Percentiles rank a stretch among this genome's conserved stretches.
These are phyloP conservation scores for Isotomurus palustris DNA, from an alignment of 2,888 invertebrate genomes.

Conservation along the genomic window DNA sequence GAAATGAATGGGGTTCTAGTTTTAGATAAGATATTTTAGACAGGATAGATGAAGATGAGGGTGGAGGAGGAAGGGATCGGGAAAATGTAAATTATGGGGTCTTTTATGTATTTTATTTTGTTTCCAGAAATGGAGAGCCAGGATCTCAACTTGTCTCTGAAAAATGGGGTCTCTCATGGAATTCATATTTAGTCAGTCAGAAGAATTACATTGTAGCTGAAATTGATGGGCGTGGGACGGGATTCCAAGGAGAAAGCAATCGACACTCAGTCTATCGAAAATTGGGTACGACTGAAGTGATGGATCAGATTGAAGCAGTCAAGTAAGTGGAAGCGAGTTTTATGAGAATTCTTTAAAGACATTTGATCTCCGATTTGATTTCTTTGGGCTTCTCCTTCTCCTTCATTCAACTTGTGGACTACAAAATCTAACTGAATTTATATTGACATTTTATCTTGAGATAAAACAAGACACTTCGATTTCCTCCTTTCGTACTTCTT, in stretches of 20 bases:
- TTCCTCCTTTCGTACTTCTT: too few species aligned
- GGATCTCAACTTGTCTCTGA: conserved; percentile 80
- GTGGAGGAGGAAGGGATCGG: not conserved
- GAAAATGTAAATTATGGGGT: not conserved
- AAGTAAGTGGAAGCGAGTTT: too few species aligned
- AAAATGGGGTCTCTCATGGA: conserved; percentile 73
- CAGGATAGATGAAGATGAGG: not conserved
- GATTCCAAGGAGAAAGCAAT: conserved; percentile 71
- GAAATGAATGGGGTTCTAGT: not conserved
- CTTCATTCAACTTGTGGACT: too few species aligned
- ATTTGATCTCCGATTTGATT: too few species aligned
- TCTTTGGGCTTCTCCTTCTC: too few species aligned
- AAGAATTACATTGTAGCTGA: conserved; percentile 79
- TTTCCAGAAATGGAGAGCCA: conserved; percentile 68
- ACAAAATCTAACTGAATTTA: too few species aligned
- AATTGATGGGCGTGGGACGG: conserved; percentile 84
- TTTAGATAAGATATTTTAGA: too few species aligned
- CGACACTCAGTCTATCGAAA: conserved; percentile 68
- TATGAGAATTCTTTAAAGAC: too few species aligned
- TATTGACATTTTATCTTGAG: not conserved
- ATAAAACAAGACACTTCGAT: not conserved
- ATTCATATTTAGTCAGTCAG: conserved; percentile 75
- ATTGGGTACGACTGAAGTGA: conserved; percentile 68
- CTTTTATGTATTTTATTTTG: not conserved
- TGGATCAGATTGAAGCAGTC: conserved; percentile 64